Conservation (phyloP, 2,113 vertebrate species). For the Scalopus aquaticus region DNA sequence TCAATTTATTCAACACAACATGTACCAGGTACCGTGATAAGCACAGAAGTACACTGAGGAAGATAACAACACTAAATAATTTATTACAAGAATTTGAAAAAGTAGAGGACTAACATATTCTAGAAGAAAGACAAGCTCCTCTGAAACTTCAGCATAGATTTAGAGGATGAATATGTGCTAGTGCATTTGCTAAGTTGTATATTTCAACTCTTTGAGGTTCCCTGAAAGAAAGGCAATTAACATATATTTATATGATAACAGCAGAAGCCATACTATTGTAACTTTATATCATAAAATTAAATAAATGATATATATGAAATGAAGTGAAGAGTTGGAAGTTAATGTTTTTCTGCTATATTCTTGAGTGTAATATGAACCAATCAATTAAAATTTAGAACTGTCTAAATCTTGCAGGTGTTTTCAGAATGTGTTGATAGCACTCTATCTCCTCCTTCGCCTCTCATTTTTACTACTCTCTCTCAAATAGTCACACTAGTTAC, state of each 20-base stretch:
- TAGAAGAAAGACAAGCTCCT: slow-evolving; percentile 1
- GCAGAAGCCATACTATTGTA: not conserved
- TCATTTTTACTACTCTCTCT: not conserved
- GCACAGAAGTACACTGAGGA: not conserved
- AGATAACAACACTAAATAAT: slow-evolving; percentile 33
- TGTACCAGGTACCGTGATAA: not conserved
- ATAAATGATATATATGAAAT: not conserved
- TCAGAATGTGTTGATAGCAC: not conserved
- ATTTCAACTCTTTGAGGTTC: not conserved
- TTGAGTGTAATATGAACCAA: not conserved
- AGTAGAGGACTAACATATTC: not conserved
- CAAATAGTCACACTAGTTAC: not conserved
- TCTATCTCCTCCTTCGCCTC: not conserved
- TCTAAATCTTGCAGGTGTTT: not conserved
- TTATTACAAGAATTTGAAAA: not conserved
- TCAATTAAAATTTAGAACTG: not conserved
- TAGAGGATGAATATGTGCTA: not conserved
- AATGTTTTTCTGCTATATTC: not conserved
- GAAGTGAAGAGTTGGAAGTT: not conserved
- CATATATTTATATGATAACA: not conserved
- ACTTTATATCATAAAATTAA: not conserved
- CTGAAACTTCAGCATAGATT: not conserved
- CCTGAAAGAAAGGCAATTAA: not conserved
- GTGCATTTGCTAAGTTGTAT: not conserved
- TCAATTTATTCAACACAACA: not conserved